Conservation (phyloP, 2,888 invertebrate genomes). For the Netelia melanura region DNA sequence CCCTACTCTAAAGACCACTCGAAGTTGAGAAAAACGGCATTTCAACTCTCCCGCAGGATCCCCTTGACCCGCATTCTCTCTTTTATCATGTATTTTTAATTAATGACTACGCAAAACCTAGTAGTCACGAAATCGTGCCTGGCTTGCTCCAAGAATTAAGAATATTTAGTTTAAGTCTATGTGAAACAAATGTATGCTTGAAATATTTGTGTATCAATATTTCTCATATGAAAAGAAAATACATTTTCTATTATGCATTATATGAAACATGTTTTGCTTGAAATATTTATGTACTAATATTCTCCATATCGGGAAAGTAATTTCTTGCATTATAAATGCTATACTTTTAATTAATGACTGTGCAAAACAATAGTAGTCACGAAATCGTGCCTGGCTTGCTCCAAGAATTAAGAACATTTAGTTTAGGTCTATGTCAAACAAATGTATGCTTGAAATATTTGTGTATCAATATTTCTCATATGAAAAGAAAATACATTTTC, state of each 20-base stretch:
- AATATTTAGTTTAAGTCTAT: not conserved
- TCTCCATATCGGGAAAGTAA: no score
- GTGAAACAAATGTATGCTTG: no score
- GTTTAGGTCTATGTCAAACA: not conserved
- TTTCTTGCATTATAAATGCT: no score
- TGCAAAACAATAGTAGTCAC: slow-evolving; percentile 39
- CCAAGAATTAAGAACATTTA: not conserved
- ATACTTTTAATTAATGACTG: slow-evolving; percentile 46
- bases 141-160: not conserved
- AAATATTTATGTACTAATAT: no score
- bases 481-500: no score
- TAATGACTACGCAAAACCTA: slow-evolving; percentile 39
- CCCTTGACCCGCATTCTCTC: slow-evolving; percentile 1
- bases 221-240: no score
- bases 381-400: not conserved
- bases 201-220: no score
- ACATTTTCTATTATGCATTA: no score
- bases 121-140: slow-evolving; percentile 16
- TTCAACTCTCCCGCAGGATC: slow-evolving; percentile 14
- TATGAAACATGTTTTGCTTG: no score
- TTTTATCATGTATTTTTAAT: slow-evolving; percentile 52
- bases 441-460: no score
- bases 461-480: no score
- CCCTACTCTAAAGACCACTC: not conserved
- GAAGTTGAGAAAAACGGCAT: slow-evolving; percentile 15